Evolutionary conservation across 2,113 vertebrate genomes (phyloP).

Genomic region (Willisornis vidua): DNA sequence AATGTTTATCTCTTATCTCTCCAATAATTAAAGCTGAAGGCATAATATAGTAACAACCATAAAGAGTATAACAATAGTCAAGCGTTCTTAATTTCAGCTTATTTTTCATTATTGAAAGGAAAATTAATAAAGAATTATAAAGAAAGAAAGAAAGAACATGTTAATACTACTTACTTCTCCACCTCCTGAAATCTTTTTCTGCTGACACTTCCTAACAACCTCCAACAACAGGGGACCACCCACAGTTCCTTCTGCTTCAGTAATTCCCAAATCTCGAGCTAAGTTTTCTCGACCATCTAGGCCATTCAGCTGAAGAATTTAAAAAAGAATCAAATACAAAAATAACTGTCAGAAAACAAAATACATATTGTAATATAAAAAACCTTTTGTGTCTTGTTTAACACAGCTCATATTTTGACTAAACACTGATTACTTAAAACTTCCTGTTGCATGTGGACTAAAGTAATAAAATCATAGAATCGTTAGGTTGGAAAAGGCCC

Average conservation of each 20-base stretch:
- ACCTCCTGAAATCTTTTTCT: conserved; percentile 40
- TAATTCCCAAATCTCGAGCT: conserved; percentile 84
- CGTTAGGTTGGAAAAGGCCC: not conserved
- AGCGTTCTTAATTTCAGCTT: not conserved
- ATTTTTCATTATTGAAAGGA: not conserved
- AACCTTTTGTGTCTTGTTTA: not conserved
- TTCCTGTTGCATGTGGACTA: not conserved
- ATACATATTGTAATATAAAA: not conserved
- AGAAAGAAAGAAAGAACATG: not conserved
- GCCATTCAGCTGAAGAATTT: conserved; percentile 74
- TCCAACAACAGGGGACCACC: conserved; percentile 86
- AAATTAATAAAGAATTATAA: not conserved
- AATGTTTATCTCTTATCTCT: not conserved
- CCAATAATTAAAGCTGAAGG: not conserved
- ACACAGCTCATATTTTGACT: not conserved
- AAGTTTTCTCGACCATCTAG: conserved; percentile 85
- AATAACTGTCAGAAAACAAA: not conserved
- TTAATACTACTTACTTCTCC: conserved; percentile 73
- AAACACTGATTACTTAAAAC: not conserved
- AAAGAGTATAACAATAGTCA: not conserved
- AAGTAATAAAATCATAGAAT: not conserved
- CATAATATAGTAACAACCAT: not conserved
- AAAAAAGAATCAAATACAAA: not conserved
- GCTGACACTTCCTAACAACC: conserved; percentile 81
- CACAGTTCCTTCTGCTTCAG: conserved; percentile 77